A percentile compares a stretch with the other conserved stretches of the same genome.
phyloP scores from a whole-genome alignment of 1,140 invertebrate genomes.

The Meloidogyne hapla region DNA sequence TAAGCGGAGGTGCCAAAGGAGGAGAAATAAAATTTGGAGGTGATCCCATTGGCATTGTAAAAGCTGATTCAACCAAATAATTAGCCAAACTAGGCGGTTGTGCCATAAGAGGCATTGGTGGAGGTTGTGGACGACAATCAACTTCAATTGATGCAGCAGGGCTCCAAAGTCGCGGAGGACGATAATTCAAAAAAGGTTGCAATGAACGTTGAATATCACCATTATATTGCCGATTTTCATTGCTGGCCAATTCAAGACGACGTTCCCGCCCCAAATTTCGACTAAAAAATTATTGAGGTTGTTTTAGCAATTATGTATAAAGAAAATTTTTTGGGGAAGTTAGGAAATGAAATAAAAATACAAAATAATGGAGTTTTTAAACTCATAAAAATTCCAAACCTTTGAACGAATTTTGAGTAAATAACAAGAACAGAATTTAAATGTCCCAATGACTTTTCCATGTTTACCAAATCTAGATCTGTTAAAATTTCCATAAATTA shows the following conservation, averaged over 20 bases:
- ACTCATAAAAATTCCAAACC: not conserved
- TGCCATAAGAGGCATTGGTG: not conserved
- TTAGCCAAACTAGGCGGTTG: not conserved
- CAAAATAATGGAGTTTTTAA: not conserved
- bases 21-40: not conserved
- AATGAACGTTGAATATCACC: not conserved
- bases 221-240: not conserved
- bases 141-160: not conserved
- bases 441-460: not conserved
- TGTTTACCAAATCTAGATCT: not conserved
- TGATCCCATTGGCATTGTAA: not conserved
- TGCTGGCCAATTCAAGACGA: not conserved
- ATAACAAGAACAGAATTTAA: slow-evolving; percentile 3
- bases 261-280: slow-evolving; percentile 10
- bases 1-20: not conserved
- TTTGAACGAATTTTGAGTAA: slow-evolving; percentile 24
- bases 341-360: no score
- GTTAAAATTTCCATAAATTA: not conserved
- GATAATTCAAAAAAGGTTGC: not conserved
- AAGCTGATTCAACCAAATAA: not conserved
- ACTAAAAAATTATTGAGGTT: slow-evolving; percentile 13
- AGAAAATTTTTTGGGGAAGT: no score
- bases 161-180: not conserved
- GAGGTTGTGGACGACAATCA: not conserved
- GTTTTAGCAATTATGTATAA: no score